A percentile compares a stretch with the other conserved stretches of the same genome.
Conservation (phyloP, 2,113 vertebrate species). For the Plotosus lineatus region DNA sequence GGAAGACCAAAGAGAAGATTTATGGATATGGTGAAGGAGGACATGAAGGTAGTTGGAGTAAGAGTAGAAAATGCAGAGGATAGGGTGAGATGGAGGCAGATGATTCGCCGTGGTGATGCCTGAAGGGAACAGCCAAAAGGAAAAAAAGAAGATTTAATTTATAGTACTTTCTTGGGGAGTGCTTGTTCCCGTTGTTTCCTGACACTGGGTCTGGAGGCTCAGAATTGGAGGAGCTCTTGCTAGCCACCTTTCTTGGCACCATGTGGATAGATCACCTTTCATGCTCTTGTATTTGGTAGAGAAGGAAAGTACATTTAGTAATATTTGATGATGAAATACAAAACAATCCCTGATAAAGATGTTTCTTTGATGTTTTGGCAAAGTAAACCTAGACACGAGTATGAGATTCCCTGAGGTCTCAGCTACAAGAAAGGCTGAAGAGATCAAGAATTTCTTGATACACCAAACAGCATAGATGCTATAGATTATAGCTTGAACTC, state of each 20-base stretch:
- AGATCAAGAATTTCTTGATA: no score
- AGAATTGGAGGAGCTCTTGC: conserved; percentile 48
- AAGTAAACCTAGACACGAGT: not conserved
- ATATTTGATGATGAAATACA: conserved; percentile 1
- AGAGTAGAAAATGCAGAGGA: no score
- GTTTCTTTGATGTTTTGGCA: not conserved
- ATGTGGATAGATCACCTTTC: conserved; percentile 30
- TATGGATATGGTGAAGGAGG: no score
- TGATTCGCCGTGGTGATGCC: no score
- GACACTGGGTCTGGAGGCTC: conserved; percentile 36
- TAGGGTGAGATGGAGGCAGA: no score
- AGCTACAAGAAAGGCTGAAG: not conserved
- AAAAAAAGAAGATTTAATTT: no score
- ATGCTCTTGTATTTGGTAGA: conserved; percentile 37
- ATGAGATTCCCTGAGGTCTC: not conserved
- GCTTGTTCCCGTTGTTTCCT: conserved; percentile 58
- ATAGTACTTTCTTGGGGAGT: no score
- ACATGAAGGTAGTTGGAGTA: no score
- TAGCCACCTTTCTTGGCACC: conserved; percentile 52
- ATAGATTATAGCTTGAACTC: no score
- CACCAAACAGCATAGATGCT: no score
- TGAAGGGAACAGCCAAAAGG: no score
- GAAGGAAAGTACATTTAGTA: conserved; percentile 28
- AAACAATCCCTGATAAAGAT: conserved; percentile 20
- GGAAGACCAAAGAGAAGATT: no score